Evolutionary conservation across 2,797 vertebrate genomes (phyloP).

Genomic region (Microctenopoma steveboyesi): DNA sequence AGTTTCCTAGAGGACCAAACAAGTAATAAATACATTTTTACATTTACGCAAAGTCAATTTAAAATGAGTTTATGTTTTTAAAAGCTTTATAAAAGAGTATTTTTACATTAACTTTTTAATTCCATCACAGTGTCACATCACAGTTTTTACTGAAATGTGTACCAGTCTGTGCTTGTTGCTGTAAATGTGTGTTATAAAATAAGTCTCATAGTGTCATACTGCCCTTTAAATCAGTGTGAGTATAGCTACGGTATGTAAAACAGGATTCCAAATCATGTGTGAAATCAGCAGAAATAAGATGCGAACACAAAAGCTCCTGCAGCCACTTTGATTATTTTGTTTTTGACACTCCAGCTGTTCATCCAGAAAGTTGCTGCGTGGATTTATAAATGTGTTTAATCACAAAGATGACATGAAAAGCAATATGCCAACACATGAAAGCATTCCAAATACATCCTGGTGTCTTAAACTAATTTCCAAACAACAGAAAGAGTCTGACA

Average conservation of each 20-base stretch:
- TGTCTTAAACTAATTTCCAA: conserved; percentile 78
- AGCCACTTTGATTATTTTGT: conserved; percentile 68
- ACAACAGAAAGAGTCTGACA: conserved; percentile 67
- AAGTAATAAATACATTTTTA: too few species aligned
- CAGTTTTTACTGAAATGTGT: not conserved
- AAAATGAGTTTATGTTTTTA: too few species aligned
- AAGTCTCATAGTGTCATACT: not conserved
- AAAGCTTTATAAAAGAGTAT: too few species aligned
- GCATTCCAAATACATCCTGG: conserved; percentile 68
- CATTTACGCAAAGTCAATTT: too few species aligned
- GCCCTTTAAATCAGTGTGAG: conserved; percentile 35
- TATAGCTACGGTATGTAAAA: conserved; percentile 20
- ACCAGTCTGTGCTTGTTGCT: not conserved
- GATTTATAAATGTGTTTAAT: conserved; percentile 78
- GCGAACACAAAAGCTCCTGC: conserved; percentile 49
- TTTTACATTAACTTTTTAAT: too few species aligned
- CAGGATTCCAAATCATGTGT: conserved; percentile 54
- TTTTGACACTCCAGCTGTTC: conserved; percentile 68
- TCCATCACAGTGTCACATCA: too few species aligned
- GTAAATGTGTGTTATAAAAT: conserved; percentile 19
- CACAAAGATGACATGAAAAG: conserved; percentile 70
- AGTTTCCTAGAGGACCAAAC: too few species aligned
- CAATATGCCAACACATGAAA: conserved; percentile 72
- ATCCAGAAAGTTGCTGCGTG: conserved; percentile 65
- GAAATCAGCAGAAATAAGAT: conserved; percentile 66